These are phyloP conservation scores for Actinia equina DNA, from an alignment of 64 coral and sea anemone species.

Conservation along the genomic window DNA sequence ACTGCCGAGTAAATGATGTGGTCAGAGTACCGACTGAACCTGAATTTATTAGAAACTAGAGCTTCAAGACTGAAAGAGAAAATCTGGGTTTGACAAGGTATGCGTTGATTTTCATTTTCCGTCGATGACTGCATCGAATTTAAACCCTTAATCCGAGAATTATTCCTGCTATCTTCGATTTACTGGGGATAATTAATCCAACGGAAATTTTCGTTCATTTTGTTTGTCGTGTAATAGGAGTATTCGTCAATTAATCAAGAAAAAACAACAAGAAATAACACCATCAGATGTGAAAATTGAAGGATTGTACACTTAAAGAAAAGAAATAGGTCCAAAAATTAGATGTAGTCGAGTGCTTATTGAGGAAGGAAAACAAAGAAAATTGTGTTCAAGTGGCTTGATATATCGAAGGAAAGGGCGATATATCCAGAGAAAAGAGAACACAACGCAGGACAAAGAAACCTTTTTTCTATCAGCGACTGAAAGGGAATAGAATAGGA, in stretches of 20 bases:
- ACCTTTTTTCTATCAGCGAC: background rate
- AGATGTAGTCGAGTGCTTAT: background rate
- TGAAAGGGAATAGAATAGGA: background rate
- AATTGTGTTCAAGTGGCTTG: no score
- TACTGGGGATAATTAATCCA: background rate
- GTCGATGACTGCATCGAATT: background rate
- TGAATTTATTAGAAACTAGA: background rate
- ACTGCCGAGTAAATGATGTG: background rate
- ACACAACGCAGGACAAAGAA: no score
- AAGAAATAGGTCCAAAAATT: background rate
- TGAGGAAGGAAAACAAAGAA: background rate
- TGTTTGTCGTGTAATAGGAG: slow-evolving; percentile 9
- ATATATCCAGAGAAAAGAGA: no score
- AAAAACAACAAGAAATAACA: background rate
- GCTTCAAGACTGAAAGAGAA: background rate
- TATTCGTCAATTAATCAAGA: background rate
- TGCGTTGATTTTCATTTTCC: background rate
- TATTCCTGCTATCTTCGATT: background rate
- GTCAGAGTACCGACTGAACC: background rate
- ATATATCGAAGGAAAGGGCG: no score
- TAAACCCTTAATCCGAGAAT: background rate
- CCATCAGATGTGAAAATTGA: background rate
- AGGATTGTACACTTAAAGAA: background rate
- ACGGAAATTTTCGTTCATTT: background rate
- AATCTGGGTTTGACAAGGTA: background rate